Evolutionary conservation across 1,140 invertebrate species (phyloP).

Genomic region (Aphaenogaster floridana): DNA sequence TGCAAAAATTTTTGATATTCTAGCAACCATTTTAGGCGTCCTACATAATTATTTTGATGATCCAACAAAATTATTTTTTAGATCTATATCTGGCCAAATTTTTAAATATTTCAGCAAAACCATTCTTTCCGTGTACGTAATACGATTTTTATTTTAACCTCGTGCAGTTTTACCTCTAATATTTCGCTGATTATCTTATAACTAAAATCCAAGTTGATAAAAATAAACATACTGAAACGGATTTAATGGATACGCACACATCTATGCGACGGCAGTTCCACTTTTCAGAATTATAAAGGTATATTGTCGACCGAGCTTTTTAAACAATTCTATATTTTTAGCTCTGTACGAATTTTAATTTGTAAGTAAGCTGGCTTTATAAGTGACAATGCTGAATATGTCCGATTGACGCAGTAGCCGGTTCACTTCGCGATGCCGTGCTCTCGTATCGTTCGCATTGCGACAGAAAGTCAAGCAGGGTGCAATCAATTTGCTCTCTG

Average conservation of each 20-base stretch:
- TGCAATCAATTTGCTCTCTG: background rate
- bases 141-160: slow-evolving; percentile 12
- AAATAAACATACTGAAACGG: background rate
- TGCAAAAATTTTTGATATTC: no score
- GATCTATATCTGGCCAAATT: no score
- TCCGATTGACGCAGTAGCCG: background rate
- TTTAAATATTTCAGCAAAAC: no score
- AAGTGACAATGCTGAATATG: background rate
- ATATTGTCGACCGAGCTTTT: background rate
- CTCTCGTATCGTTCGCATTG: no score
- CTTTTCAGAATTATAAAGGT: slow-evolving; percentile 8
- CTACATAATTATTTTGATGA: no score
- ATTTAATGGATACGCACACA: slow-evolving; percentile 10
- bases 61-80: no score
- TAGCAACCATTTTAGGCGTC: no score
- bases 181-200: background rate
- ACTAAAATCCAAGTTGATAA: background rate
- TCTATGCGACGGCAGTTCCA: background rate
- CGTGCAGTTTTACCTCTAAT: background rate
- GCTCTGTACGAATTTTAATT: background rate
- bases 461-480: background rate
- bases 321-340: background rate
- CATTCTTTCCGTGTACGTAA: background rate
- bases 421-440: background rate
- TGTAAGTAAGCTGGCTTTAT: background rate